Evolutionary conservation across 2,888 invertebrate species (phyloP).

Genomic region (Rhodophaea formosa): DNA sequence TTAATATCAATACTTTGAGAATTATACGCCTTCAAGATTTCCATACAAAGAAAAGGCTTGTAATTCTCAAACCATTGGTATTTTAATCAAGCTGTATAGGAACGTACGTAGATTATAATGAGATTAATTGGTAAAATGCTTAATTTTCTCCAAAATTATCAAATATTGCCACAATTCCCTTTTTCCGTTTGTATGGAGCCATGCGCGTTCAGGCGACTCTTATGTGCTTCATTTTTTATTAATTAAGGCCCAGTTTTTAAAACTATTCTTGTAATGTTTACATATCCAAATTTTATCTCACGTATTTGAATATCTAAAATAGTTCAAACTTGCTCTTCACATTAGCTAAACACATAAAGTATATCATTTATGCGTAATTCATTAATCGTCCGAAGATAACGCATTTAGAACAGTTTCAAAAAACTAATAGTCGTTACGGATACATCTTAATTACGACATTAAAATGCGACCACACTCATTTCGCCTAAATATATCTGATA

Average conservation of each 20-base stretch:
- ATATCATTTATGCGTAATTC: background rate
- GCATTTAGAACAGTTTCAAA: background rate
- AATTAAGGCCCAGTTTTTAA: background rate
- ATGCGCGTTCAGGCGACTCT: too few species aligned
- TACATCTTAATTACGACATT: constrained; percentile 12
- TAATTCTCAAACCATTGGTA: too few species aligned
- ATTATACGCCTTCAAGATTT: too few species aligned
- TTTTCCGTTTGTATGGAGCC: too few species aligned
- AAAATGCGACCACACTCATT: constrained; percentile 18
- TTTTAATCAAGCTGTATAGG: too few species aligned
- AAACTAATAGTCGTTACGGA: background rate
- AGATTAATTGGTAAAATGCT: too few species aligned
- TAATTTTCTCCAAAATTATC: too few species aligned
- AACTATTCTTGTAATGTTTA: background rate
- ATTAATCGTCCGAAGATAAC: constrained; percentile 1
- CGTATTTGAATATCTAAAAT: background rate
- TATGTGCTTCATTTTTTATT: too few species aligned
- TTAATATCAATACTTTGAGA: too few species aligned
- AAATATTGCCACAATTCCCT: too few species aligned
- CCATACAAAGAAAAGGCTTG: too few species aligned
- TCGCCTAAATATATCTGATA: constrained; percentile 14
- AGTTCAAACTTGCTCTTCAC: background rate
- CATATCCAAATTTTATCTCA: background rate
- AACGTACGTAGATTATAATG: too few species aligned
- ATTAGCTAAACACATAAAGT: background rate